Conservation (phyloP, 2,888 invertebrate species). For the Hypselothyrea guttata region DNA sequence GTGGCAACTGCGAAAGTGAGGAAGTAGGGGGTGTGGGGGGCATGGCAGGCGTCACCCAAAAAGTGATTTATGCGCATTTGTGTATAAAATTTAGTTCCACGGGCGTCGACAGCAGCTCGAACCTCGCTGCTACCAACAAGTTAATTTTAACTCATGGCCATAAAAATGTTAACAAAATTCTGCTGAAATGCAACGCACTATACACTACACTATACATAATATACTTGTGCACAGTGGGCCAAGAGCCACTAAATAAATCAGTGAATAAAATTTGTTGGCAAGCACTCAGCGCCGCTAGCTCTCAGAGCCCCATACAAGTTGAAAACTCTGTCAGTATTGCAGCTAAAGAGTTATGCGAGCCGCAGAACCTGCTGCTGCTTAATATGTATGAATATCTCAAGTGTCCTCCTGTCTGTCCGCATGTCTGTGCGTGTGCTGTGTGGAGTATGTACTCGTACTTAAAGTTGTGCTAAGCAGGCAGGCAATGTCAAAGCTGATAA, state of each 20-base stretch:
- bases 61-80: conserved; percentile 58
- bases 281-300: no score
- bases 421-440: background rate
- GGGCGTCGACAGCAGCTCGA: background rate
- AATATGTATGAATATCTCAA: conserved; percentile 44
- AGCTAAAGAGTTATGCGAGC: conserved; percentile 20
- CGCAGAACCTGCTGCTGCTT: conserved; percentile 23
- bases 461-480: conserved; percentile 20
- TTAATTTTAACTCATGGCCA: conserved; percentile 53
- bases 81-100: conserved; percentile 49
- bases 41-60: conserved; percentile 11
- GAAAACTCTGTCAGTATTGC: conserved; percentile 6
- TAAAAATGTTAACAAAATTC: conserved; percentile 60
- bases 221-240: background rate
- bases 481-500: conserved; percentile 34
- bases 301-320: no score
- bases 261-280: conserved; percentile 37
- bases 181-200: conserved; percentile 33
- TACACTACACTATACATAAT: no score
- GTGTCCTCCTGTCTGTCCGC: conserved; percentile 13
- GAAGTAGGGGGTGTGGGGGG: no score
- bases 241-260: conserved; percentile 57
- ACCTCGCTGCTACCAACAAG: conserved; percentile 37
- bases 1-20: no score
- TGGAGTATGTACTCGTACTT: conserved; percentile 9